Evolutionary conservation across 2,797 vertebrate genomes (phyloP).

Genomic region (Liparis tanakae): DNA sequence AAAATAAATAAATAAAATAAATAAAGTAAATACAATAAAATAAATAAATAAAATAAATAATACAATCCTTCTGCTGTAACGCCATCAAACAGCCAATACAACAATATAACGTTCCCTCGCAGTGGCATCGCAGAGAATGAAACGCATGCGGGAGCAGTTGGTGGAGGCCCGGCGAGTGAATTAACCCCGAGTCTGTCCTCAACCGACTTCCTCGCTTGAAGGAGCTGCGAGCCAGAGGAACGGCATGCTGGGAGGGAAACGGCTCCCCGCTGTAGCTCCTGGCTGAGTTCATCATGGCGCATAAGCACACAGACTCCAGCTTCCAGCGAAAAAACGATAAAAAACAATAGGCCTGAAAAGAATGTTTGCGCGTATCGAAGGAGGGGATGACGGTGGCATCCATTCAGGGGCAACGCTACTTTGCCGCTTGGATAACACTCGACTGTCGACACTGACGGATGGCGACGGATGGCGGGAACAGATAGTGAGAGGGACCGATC

Average conservation of each 20-base stretch:
- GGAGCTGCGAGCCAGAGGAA: conserved; percentile 55
- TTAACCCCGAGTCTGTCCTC: conserved; percentile 52
- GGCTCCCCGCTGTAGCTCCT: conserved; percentile 49
- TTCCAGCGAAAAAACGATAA: conserved; percentile 31
- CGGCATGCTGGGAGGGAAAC: conserved; percentile 58
- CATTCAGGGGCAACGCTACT: conserved; percentile 25
- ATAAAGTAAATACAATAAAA: too few relatives aligned
- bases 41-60: too few relatives aligned
- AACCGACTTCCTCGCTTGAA: conserved; percentile 51
- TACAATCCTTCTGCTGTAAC: conserved; percentile 28
- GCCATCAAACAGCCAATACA: conserved; percentile 45
- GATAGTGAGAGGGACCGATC: conserved; percentile 2
- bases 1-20: too few relatives aligned
- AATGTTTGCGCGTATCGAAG: conserved; percentile 23
- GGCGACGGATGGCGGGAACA: conserved; percentile 20
- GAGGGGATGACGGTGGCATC: conserved; percentile 16
- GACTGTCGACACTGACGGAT: conserved; percentile 64
- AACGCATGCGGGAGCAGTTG: conserved; percentile 66
- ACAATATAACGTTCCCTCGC: conserved; percentile 13
- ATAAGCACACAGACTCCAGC: conserved; percentile 12
- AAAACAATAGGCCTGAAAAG: conserved; percentile 23
- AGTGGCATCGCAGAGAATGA: conserved; percentile 43
- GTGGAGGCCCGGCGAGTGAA: conserved; percentile 52
- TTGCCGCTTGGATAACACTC: conserved; percentile 27
- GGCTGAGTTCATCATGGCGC: conserved; percentile 46